phyloP scores from a whole-genome alignment of 2,113 vertebrate species.

The Odocoileus virginianus region DNA sequence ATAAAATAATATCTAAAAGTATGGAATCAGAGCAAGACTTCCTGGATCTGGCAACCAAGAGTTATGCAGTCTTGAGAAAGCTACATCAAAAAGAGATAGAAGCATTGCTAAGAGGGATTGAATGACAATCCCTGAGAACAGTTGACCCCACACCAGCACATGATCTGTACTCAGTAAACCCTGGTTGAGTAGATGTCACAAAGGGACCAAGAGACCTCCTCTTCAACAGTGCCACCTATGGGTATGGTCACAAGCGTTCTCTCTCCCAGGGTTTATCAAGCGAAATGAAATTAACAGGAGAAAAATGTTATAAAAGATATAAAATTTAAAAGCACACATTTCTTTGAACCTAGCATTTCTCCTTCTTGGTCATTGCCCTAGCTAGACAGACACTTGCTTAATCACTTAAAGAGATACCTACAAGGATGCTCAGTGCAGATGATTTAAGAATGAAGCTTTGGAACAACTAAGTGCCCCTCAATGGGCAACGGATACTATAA shows the following conservation, averaged over 20 bases:
- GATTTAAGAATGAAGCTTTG: not conserved
- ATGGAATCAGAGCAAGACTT: not conserved
- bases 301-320: not conserved
- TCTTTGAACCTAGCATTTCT: not conserved
- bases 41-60: not conserved
- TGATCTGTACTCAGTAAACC: not conserved
- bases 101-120: not conserved
- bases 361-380: not conserved
- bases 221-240: not conserved
- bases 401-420: not conserved
- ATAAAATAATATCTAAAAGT: not conserved
- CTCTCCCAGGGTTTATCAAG: not conserved
- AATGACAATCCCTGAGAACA: not conserved
- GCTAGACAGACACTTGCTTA: not conserved
- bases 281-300: not conserved
- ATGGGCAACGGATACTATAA: fast-evolving
- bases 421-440: too few species aligned
- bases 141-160: not conserved
- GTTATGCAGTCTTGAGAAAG: not conserved
- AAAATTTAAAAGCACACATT: not conserved
- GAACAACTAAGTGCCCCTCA: not conserved
- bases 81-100: not conserved
- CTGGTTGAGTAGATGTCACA: not conserved
- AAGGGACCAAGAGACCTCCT: not conserved
- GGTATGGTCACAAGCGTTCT: not conserved